These are phyloP conservation scores for Leistus spinibarbis DNA, from an alignment of 2,888 invertebrate species.

Conservation along the genomic window DNA sequence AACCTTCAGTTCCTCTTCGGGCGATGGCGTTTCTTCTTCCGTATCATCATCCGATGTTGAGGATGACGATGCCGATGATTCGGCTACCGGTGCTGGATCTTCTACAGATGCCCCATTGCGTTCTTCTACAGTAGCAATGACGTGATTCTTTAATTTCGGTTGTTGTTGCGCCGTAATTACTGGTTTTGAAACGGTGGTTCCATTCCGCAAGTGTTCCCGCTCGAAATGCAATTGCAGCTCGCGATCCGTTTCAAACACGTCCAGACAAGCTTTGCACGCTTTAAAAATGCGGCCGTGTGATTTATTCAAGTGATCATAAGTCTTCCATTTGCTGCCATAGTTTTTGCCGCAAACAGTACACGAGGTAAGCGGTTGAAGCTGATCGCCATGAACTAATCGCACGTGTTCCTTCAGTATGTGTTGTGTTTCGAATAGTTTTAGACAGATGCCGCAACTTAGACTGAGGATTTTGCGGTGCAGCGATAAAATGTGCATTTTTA, in stretches of 20 bases:
- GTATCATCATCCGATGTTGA: constrained; percentile 17
- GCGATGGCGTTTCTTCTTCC: not conserved
- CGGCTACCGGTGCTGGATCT: constrained; percentile 41
- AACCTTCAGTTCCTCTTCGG: constrained; percentile 31
- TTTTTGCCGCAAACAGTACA: constrained; percentile 66
- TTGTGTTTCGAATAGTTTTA: constrained; percentile 62
- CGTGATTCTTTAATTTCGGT: constrained; percentile 33
- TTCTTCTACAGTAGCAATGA: constrained; percentile 27
- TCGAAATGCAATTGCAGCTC: constrained; percentile 61
- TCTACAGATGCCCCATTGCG: constrained; percentile 42
- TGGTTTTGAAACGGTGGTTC: constrained; percentile 19
- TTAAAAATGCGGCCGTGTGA: constrained; percentile 64
- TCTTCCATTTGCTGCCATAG: constrained; percentile 65
- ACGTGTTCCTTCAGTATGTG: constrained; percentile 64
- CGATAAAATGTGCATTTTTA: constrained; percentile 65
- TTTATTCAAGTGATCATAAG: constrained; percentile 65
- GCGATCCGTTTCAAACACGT: constrained; percentile 62
- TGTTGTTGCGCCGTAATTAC: constrained; percentile 19
- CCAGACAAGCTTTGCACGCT: constrained; percentile 65
- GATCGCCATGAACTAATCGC: constrained; percentile 58
- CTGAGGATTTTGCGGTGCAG: constrained; percentile 63
- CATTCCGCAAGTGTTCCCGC: constrained; percentile 50
- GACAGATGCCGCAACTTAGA: constrained; percentile 63
- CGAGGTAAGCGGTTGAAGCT: constrained; percentile 59
- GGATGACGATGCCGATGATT: not conserved